Percentiles rank a stretch among this genome's conserved stretches.
phyloP scores from a whole-genome alignment of 1,140 invertebrate species.

The Stegodyphus dumicola region DNA sequence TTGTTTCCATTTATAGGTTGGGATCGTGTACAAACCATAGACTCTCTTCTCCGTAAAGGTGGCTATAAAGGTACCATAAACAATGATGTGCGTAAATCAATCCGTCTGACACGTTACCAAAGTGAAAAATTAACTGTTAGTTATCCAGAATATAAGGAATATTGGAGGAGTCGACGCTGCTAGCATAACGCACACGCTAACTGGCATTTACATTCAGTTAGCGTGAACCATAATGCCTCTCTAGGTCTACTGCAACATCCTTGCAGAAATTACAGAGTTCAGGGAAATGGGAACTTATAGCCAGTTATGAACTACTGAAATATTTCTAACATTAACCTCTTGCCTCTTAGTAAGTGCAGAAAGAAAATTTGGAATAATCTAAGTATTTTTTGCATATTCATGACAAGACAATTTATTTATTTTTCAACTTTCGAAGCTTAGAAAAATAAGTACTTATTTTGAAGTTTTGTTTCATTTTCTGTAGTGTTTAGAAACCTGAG shows the following conservation, averaged over 20 bases:
- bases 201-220: neutral
- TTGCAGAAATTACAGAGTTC: neutral
- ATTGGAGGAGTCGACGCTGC: conserved; percentile 53
- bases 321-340: neutral
- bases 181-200: conserved; percentile 22
- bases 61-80: conserved; percentile 93
- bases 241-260: neutral
- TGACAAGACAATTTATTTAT: too few relatives aligned
- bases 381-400: too few relatives aligned
- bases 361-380: too few relatives aligned
- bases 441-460: too few relatives aligned
- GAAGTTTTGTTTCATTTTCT: too few relatives aligned
- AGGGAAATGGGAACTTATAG: neutral
- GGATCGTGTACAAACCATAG: conserved; percentile 97
- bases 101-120: conserved; percentile 95
- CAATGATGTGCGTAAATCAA: conserved; percentile 83
- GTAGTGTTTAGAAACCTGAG: too few relatives aligned
- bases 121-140: conserved; percentile 87
- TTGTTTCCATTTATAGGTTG: conserved; percentile 76
- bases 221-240: neutral
- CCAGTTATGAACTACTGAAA: neutral
- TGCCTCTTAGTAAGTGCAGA: neutral
- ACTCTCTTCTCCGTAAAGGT: conserved; percentile 95
- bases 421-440: too few relatives aligned
- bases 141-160: conserved; percentile 80